These are phyloP conservation scores for Neoaliturus tenellus DNA, from an alignment of 2,888 invertebrate species.

Conservation along the genomic window DNA sequence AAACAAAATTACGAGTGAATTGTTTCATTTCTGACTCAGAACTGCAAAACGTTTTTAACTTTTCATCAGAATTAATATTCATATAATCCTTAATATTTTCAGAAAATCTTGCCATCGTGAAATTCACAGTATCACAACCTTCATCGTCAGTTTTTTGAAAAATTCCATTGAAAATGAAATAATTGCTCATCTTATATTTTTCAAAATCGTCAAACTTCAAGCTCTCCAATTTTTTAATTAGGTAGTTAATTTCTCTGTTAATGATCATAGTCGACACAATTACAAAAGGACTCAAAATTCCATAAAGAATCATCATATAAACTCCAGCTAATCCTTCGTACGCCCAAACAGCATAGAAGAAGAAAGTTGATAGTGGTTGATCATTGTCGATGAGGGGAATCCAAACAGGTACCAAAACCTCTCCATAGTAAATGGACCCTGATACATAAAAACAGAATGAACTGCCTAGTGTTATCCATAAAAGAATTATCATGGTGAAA, in stretches of 20 bases:
- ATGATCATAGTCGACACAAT: background rate
- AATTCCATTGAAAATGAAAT: too few species aligned
- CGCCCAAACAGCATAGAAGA: background rate
- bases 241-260: background rate
- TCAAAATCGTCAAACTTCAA: too few species aligned
- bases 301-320: background rate
- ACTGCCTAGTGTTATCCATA: background rate
- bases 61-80: too few species aligned
- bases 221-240: background rate
- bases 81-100: too few species aligned
- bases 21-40: background rate
- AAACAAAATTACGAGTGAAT: background rate
- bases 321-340: background rate
- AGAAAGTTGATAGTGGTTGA: background rate
- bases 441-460: background rate
- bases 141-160: too few species aligned
- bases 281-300: background rate
- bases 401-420: slow-evolving; percentile 12
- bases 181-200: too few species aligned
- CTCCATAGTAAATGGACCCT: slow-evolving; percentile 7
- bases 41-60: background rate
- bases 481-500: background rate
- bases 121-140: too few species aligned
- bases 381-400: background rate
- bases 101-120: too few species aligned